Conservation (phyloP, 2,113 vertebrate species). For the Rafetus swinhoei region DNA sequence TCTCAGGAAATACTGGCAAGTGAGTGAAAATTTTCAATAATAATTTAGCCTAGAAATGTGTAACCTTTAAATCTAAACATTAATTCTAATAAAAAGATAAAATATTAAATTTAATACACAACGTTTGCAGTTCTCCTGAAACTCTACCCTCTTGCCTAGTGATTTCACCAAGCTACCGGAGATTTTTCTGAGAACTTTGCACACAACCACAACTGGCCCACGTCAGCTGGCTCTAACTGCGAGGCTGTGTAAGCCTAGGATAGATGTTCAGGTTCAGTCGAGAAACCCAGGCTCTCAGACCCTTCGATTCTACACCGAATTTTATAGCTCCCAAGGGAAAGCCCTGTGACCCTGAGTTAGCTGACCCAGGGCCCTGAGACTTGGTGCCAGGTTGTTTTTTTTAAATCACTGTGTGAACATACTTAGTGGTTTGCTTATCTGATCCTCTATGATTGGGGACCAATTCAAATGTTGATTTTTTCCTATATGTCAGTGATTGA, state of each 20-base stretch:
- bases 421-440: background rate
- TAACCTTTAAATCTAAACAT: background rate
- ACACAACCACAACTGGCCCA: background rate
- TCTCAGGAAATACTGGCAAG: background rate
- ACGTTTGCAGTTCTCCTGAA: background rate
- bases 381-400: background rate
- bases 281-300: background rate
- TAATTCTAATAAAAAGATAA: accelerated
- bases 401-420: background rate
- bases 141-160: background rate
- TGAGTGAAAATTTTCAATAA: accelerated
- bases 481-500: background rate
- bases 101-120: background rate
- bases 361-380: background rate
- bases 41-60: background rate
- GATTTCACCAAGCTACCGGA: background rate
- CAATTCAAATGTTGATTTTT: background rate
- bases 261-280: background rate
- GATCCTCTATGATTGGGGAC: background rate
- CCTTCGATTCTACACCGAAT: background rate
- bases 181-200: background rate
- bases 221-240: background rate
- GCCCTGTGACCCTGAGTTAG: background rate
- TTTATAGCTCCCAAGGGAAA: background rate
- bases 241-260: background rate